A percentile compares a stretch with the other conserved stretches of the same genome.
phyloP scores from a whole-genome alignment of 2,113 vertebrate species.

The Osmerus mordax region DNA sequence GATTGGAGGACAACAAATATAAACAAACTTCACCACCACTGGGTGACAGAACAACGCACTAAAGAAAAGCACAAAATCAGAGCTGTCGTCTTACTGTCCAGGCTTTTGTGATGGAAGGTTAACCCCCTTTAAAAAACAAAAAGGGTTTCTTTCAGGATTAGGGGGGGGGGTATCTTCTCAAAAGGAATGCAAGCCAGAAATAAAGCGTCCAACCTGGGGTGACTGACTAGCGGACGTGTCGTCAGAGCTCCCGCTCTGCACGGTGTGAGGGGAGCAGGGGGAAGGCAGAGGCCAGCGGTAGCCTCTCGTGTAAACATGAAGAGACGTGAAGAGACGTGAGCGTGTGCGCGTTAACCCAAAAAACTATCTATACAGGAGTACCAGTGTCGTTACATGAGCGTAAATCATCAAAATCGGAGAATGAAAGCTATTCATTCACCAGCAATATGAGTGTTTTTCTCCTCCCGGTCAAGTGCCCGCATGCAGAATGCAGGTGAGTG shows the following conservation, averaged over 20 bases:
- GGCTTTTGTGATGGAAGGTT: constrained; percentile 14
- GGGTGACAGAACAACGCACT: constrained; percentile 24
- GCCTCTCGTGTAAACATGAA: constrained; percentile 37
- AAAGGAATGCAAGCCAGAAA: constrained; percentile 23
- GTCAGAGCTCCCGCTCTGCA: constrained; percentile 32
- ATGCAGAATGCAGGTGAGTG: neutral
- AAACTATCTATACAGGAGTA: constrained; percentile 18
- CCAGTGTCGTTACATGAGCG: constrained; percentile 31
- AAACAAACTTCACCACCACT: constrained; percentile 1
- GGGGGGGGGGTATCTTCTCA: constrained; percentile 7
- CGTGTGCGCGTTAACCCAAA: neutral
- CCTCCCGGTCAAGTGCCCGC: neutral
- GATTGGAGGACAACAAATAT: constrained; percentile 6
- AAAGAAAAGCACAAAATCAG: neutral
- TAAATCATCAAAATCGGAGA: constrained; percentile 34
- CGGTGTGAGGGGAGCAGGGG: constrained; percentile 26
- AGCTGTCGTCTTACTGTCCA: neutral
- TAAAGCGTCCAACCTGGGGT: neutral
- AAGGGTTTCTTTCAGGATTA: neutral
- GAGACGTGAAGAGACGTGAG: constrained; percentile 40
- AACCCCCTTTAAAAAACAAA: neutral
- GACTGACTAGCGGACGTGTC: constrained; percentile 15
- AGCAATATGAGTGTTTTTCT: neutral
- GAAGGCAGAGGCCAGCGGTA: constrained; percentile 48
- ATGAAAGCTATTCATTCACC: neutral